phyloP scores from a whole-genome alignment of 2,113 vertebrate genomes.

The Acinonyx jubatus region DNA sequence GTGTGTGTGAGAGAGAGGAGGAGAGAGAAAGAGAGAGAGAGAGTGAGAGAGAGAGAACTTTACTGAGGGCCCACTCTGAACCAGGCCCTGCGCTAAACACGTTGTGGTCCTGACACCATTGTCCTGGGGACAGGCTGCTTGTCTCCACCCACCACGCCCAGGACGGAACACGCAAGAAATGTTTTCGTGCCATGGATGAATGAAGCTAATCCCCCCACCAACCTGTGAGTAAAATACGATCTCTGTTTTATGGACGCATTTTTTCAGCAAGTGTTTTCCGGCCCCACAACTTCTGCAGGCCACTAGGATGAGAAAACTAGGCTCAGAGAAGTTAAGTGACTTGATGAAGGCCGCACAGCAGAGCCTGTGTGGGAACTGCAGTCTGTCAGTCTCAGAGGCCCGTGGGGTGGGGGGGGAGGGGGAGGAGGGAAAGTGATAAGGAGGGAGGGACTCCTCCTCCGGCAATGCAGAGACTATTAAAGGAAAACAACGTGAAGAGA shows the following conservation, averaged over 20 bases:
- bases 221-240: neutral
- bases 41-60: neutral
- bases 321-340: neutral
- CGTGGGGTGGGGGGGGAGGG: accelerated
- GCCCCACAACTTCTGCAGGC: neutral
- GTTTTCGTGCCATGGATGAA: neutral
- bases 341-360: neutral
- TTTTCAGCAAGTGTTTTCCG: neutral
- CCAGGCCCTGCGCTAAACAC: neutral
- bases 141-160: neutral
- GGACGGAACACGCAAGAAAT: neutral
- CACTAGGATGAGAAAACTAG: neutral
- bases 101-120: neutral
- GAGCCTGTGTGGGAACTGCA: neutral
- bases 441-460: neutral
- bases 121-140: neutral
- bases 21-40: neutral
- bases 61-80: neutral
- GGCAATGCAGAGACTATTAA: neutral
- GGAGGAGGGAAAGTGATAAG: neutral
- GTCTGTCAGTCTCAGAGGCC: neutral
- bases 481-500: neutral
- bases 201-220: neutral
- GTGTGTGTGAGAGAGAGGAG: too few species aligned
- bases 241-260: neutral